A percentile compares a stretch with the other conserved stretches of the same genome.
Evolutionary conservation across 1,140 invertebrate species (phyloP).

Genomic region (Oedothorax gibbosus): DNA sequence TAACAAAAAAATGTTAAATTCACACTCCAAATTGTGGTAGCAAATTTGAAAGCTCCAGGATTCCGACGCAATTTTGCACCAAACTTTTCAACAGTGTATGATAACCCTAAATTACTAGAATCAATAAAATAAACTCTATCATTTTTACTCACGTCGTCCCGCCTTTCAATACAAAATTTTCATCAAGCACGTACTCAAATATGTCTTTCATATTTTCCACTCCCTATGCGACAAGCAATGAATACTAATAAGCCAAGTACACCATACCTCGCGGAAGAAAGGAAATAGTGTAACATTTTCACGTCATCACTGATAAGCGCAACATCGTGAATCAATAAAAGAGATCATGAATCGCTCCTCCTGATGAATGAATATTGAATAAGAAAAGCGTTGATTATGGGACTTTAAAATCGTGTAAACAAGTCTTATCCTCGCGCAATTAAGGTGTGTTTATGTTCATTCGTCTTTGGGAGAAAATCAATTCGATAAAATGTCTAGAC

Average conservation of each 20-base stretch:
- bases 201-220: conserved; percentile 25
- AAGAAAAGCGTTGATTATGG: conserved; percentile 44
- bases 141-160: too few species aligned
- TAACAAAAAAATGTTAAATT: too few species aligned
- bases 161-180: neutral
- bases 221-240: neutral
- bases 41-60: too few species aligned
- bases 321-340: conserved; percentile 38
- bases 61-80: too few species aligned
- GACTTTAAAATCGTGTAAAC: conserved; percentile 45
- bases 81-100: too few species aligned
- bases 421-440: conserved; percentile 42
- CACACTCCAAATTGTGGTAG: too few species aligned
- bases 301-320: conserved; percentile 43
- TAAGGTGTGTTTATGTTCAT: conserved; percentile 48
- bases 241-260: neutral
- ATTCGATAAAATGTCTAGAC: conserved; percentile 55
- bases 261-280: neutral
- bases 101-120: too few species aligned
- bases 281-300: conserved; percentile 40
- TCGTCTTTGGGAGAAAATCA: neutral
- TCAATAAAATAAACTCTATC: too few species aligned
- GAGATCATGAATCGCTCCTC: neutral
- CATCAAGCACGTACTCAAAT: neutral
- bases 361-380: conserved; percentile 53